These are phyloP conservation scores for Cladorhizidae sp. DNA, from an alignment of 37 sponge, comb jelly and placozoan species.

Conservation along the genomic window DNA sequence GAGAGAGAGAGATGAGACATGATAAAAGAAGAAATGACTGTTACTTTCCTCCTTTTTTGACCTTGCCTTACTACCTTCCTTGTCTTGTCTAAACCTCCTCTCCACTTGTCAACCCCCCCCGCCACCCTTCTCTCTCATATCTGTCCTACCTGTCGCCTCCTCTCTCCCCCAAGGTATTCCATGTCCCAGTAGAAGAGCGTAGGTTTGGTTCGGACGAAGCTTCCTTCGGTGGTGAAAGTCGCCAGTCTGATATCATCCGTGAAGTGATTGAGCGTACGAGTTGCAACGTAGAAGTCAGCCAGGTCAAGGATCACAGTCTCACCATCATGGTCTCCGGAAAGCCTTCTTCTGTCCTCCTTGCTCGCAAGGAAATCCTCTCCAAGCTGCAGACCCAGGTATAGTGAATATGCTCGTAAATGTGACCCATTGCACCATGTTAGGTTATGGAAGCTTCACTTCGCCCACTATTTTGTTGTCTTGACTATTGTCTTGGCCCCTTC, in stretches of 20 bases:
- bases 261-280: constrained; percentile 75
- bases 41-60: too few species aligned
- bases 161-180: constrained; percentile 63
- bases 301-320: constrained; percentile 80
- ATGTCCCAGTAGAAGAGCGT: constrained; percentile 83
- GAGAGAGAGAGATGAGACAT: too few species aligned
- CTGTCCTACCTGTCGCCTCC: not conserved
- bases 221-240: constrained; percentile 55
- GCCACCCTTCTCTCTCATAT: too few species aligned
- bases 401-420: too few species aligned
- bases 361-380: constrained; percentile 60
- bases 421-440: too few species aligned
- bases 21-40: too few species aligned
- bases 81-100: too few species aligned
- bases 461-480: not conserved
- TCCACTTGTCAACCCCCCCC: constrained; percentile 8
- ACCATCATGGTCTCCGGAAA: constrained; percentile 92
- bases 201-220: constrained; percentile 45
- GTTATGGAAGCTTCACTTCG: too few species aligned
- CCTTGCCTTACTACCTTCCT: too few species aligned
- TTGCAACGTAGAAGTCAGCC: constrained; percentile 78
- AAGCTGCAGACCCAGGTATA: constrained; percentile 83
- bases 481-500: not conserved
- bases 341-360: constrained; percentile 58
- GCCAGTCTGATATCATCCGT: constrained; percentile 70